Base-by-base conservation (phyloP, 30 jellyfish, hydroid and myxozoan species). In the Hydra vulgaris region DNA sequence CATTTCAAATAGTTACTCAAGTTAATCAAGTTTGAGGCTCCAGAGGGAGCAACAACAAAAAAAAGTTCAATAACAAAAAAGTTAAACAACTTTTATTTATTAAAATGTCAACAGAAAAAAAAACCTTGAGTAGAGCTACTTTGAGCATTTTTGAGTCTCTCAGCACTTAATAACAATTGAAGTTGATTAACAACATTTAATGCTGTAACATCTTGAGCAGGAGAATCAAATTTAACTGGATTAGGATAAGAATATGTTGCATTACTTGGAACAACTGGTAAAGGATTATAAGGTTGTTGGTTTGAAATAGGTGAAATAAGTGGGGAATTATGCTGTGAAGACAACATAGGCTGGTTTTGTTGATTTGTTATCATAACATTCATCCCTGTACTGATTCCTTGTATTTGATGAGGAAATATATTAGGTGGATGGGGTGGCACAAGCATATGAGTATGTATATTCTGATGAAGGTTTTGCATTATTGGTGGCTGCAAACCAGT, bases 181-280 rank as follows among this genome's bases (percentile, higher is more conserved):
- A 78, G 79, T 61, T 78, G 85, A 53, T 78, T 78, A 0, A 78
- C 85, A 52, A 78, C 85, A 27, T 78, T 78, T 19, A 78, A 56
- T 1, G 85, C 77, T 17, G 79, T 52, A 0, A 78, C 85, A 26
- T 78, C 85, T n/a, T 24, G 79, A 8, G 78, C 85, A 21, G 85
- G 79, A 1, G 85, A 56, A 27, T 54, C 25, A 66, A 20, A 78
- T 54, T 54, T 52, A 17, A 22, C 56, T 18, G 85, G 85, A 5
- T 71, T 71, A 23, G 79, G 18, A 40, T 40, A 40, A 40, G 61
- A 40, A 40, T 40, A 40, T 40, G 61, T 3, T 40, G 61, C 61
- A 15, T 69, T 69, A 25, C 25, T 54, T 0, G 85, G 79, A 15
- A 77, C 79, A 8, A 78, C 22, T 17, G 85, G 79, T 17, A 53